Evolutionary conservation across 1,140 invertebrate species (phyloP), one percentile per base, ranked within the genome.

Genomic region (Tetragnatha versicolor): DNA sequence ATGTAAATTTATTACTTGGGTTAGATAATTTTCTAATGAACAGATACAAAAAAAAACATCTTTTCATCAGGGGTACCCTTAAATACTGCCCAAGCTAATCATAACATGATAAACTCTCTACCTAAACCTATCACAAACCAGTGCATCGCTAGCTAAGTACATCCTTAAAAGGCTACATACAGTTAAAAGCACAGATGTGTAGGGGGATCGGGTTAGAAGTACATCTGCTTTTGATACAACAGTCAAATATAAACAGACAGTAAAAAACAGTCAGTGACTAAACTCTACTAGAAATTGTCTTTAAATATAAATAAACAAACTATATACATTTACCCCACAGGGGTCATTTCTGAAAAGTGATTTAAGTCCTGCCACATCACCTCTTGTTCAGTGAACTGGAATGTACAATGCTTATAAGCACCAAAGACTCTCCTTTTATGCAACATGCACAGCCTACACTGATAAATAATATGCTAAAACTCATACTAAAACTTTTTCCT

Each of bases 241-340:
- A 73, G 61, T 73, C 51, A 77, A 66, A 65, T 77, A 77, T 77
- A 77, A 77, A 77, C 73, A 77, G 73, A 77, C 73, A 77, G 73
- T 77, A 77, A 77, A 77, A 77, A 77, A 77, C 73, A 77, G 73
- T 77, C 73, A 65, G 27, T 66, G 61, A 77, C 73, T 77, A 77
- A 73, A 31, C 55, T 55, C 73, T 77, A 77, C 73, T 63, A 77
- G 73, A 77, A 77, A 77, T n/a, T 55, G 61, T 77, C 73, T 51
- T 77, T 77, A 77, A 77, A 77, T 77, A 77, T 77, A 77, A 77
- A 77, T 77, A 53, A 77, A 65, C 61, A 35, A 77, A 63, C 73
- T 77, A 77, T 77, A 45, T 77, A 77, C 73, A 77, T 39, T 53
- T 55, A 66, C 73, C 73, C 73, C 73, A 77, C 73, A 66, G 73